phyloP scores from a whole-genome alignment of 2,797 vertebrate species.

The Esox masquinongy region DNA sequence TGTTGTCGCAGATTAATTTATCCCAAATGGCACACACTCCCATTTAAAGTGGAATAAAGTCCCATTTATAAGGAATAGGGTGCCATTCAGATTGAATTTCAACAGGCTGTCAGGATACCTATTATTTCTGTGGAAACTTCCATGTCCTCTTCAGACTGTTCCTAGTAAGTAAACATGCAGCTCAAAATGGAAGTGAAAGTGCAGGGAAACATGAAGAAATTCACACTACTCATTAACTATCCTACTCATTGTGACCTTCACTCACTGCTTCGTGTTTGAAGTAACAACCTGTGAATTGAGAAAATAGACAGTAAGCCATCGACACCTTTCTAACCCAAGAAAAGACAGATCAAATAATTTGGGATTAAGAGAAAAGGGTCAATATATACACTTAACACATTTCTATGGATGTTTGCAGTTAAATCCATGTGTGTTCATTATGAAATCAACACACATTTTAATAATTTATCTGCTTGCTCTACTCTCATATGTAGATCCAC shows the following conservation, averaged over 20 bases:
- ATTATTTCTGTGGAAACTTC: slow-evolving; percentile 24
- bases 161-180: neutral
- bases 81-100: neutral
- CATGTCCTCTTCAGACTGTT: slow-evolving; percentile 53
- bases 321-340: neutral
- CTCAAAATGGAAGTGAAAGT: neutral
- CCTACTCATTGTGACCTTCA: slow-evolving; percentile 51
- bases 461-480: no score
- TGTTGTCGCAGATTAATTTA: no score
- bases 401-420: no score
- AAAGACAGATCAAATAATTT: no score
- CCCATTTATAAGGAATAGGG: neutral
- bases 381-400: no score
- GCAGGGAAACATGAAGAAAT: neutral
- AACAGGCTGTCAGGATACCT: neutral
- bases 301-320: neutral
- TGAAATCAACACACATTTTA: no score
- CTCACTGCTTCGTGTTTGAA: slow-evolving; percentile 69
- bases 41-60: neutral
- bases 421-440: no score
- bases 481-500: no score
- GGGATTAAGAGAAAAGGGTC: no score
- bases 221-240: neutral
- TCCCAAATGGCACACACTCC: no score
- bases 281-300: slow-evolving; percentile 58